Evolutionary conservation across 2,113 vertebrate genomes (phyloP).

Genomic region (Cyanoderma ruficeps): DNA sequence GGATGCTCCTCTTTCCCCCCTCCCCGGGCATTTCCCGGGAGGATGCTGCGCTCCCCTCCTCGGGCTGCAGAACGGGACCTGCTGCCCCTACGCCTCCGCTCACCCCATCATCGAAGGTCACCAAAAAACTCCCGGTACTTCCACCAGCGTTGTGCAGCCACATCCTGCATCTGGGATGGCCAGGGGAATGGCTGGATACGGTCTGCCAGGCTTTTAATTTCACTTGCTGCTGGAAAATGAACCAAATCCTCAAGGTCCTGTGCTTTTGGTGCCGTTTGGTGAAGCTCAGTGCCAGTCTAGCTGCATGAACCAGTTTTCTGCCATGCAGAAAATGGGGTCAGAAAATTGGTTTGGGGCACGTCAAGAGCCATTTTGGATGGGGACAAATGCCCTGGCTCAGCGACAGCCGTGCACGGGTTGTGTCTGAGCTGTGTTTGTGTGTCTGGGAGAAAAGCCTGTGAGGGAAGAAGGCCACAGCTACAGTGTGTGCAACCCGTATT

Average conservation of each 20-base stretch:
- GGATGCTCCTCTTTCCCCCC: background rate
- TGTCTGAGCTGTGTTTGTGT: background rate
- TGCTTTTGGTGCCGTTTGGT: background rate
- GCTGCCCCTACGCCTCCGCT: background rate
- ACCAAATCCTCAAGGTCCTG: background rate
- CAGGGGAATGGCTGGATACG: fast-evolving
- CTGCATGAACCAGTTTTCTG: background rate
- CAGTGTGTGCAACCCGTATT: fast-evolving
- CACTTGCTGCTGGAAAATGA: background rate
- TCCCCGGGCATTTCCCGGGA: background rate
- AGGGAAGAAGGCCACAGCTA: background rate
- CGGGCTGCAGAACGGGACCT: no score
- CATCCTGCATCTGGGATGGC: background rate
- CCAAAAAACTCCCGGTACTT: background rate
- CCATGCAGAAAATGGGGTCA: fast-evolving
- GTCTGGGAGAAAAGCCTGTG: background rate
- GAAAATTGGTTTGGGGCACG: fast-evolving
- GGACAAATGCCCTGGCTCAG: background rate
- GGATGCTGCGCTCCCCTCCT: background rate
- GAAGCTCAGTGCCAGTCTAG: fast-evolving
- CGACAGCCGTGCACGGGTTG: fast-evolving
- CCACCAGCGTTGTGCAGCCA: background rate
- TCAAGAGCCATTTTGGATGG: background rate
- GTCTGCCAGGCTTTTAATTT: background rate
- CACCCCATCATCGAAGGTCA: background rate